Evolutionary conservation across 2,888 invertebrate genomes (phyloP).

Genomic region (Drosophila falleni): DNA sequence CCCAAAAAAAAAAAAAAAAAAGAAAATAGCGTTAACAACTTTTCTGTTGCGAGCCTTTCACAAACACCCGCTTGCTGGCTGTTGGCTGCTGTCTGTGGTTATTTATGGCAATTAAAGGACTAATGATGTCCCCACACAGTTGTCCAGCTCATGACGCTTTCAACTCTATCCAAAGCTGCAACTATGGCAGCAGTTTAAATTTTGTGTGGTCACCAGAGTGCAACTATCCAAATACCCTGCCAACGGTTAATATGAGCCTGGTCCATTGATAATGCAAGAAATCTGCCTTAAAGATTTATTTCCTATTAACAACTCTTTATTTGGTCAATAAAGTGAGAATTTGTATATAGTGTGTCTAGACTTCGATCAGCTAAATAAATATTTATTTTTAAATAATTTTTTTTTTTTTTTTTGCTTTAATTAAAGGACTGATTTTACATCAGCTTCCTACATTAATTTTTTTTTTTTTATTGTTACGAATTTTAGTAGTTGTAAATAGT

Average conservation of each 20-base stretch:
- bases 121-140: conserved; percentile 80
- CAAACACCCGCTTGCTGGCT: conserved; percentile 4
- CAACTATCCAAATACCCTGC: conserved; percentile 50
- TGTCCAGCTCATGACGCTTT: conserved; percentile 58
- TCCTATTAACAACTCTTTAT: not conserved
- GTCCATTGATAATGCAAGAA: not conserved
- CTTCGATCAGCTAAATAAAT: not conserved
- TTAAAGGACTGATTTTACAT: too few species aligned
- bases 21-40: conserved; percentile 75
- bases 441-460: too few species aligned
- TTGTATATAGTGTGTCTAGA: not conserved
- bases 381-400: too few species aligned
- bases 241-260: not conserved
- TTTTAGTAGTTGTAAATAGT: not conserved
- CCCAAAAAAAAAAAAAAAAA: conserved; percentile 50
- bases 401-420: too few species aligned
- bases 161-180: conserved; percentile 35
- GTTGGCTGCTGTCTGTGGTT: conserved; percentile 58
- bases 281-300: not conserved
- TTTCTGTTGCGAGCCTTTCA: conserved; percentile 52
- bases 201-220: conserved; percentile 33
- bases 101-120: conserved; percentile 83
- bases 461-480: too few species aligned
- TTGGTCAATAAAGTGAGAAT: not conserved
- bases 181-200: conserved; percentile 41